phyloP scores from a whole-genome alignment of 2,888 invertebrate genomes.

The Meandrusa payeni region DNA sequence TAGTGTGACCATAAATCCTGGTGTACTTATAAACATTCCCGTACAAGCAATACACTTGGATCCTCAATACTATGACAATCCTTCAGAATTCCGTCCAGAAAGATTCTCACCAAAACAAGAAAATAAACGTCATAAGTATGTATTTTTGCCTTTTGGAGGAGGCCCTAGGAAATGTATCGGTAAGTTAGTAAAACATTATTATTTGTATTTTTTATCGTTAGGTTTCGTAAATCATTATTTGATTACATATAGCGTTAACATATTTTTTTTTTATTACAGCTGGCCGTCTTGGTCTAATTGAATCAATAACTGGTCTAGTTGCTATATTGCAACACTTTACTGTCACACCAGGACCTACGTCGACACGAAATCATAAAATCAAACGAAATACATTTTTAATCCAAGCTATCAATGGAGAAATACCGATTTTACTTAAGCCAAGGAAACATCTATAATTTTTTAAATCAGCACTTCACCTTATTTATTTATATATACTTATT shows the following conservation, averaged over 20 bases:
- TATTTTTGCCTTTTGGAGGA: conserved; percentile 20
- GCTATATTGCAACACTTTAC: conserved; percentile 17
- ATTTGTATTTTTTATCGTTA: no score
- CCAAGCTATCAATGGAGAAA: conserved; percentile 13
- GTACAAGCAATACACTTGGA: conserved; percentile 23
- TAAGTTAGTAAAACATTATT: not conserved
- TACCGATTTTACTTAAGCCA: conserved; percentile 16
- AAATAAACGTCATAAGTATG: conserved; percentile 6
- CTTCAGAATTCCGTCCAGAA: conserved; percentile 24
- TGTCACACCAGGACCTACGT: conserved; percentile 6
- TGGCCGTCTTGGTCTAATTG: conserved; percentile 15
- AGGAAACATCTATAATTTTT: not conserved
- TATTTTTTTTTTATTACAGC: conserved; percentile 4
- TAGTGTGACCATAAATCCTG: conserved; percentile 24
- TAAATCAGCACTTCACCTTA: no score
- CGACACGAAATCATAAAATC: not conserved
- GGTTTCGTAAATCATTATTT: no score
- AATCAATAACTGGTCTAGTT: conserved; percentile 12
- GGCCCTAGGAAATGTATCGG: conserved; percentile 20
- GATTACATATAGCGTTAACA: no score
- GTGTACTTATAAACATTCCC: conserved; percentile 23
- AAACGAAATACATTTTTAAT: conserved; percentile 2
- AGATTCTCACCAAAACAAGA: conserved; percentile 21
- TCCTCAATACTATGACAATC: conserved; percentile 23
- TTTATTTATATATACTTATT: no score